Conservation (phyloP, 2,797 vertebrate species). For the Pseudochromis fuscus region DNA sequence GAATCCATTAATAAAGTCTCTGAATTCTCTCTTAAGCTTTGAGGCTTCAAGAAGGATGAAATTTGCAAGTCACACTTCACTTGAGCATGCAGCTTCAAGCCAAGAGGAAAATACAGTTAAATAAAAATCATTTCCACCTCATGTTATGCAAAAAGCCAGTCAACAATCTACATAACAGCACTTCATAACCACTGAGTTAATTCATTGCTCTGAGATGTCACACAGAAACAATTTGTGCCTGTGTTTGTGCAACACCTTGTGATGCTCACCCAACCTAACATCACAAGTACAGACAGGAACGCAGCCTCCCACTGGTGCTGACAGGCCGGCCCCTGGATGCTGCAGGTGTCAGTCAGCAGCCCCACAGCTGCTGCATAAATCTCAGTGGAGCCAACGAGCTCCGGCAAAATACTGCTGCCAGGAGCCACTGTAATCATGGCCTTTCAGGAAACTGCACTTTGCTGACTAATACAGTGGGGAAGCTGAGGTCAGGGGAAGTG, state of each 20-base stretch:
- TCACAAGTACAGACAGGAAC: conserved; percentile 35
- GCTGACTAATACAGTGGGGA: conserved; percentile 58
- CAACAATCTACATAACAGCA: not conserved
- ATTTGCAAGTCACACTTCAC: not conserved
- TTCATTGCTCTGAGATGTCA: conserved; percentile 14
- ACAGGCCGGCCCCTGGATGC: conserved; percentile 24
- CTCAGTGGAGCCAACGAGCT: conserved; percentile 23
- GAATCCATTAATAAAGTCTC: not conserved
- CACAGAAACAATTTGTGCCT: conserved; percentile 11
- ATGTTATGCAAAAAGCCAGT: no score
- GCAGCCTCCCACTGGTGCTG: conserved; percentile 37
- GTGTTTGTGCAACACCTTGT: conserved; percentile 9
- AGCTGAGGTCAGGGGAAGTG: conserved; percentile 38
- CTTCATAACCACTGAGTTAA: not conserved
- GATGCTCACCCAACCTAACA: conserved; percentile 21
- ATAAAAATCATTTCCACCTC: not conserved
- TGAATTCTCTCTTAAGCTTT: not conserved
- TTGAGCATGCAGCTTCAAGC: not conserved
- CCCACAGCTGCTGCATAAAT: conserved; percentile 46
- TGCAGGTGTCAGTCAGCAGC: conserved; percentile 47
- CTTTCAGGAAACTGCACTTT: conserved; percentile 44
- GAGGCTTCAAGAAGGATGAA: not conserved
- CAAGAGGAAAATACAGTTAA: not conserved
- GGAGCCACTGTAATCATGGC: conserved; percentile 29
- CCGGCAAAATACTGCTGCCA: conserved; percentile 40